Evolutionary conservation across 2,888 invertebrate species (phyloP), one percentile per base, ranked within the genome.

Genomic region (Drosophila mimica): DNA sequence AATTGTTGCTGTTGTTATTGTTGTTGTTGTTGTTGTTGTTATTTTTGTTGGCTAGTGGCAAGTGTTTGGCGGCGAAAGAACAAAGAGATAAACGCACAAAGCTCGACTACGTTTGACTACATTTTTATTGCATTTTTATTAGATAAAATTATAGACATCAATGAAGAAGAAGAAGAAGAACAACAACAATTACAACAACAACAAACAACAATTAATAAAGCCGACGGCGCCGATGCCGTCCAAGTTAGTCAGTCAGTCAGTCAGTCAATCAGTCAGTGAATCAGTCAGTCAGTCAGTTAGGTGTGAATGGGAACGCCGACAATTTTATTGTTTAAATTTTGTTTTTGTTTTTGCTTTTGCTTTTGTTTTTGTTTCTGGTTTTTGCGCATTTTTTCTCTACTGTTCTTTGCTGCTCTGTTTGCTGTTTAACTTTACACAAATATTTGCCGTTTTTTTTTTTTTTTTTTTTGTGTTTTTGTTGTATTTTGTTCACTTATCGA

Each of bases 121-220:
- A 60, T 46, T 75, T 87, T 83, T 79, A 81, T 88, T 81, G 83
- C 77, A 75, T 66, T 86, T 81, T 87, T 83, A 87, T 87, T 83
- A 74, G 79, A 81, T 74, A 71, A 89, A 88, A 88, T 87, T 87
- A 84, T 75, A 79, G 82, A 68, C 89, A 78, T 71, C 82, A 79
- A 62, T 70, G 61, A 59, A 68, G 56, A 71, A 52, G 62, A 70
- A n/a, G 9, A 46, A 46, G 6, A 46, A 46, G 7, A 46, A 13
- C 0, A 40, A 11, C 40, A 38, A 38, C 17, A 43, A 1, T 5
- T n/a, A n/a, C 40, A 40, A 5, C n/a, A 46, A 1, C 13, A 58
- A 34, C 36, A 25, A 25, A 46, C 38, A 66, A 46, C 54, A 63
- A 68, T 54, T 54, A 73, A 46, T 51, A 79, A 51, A 54, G 56